Evolutionary conservation across 2,888 invertebrate genomes (phyloP).

Genomic region (Esperia sulphurella): DNA sequence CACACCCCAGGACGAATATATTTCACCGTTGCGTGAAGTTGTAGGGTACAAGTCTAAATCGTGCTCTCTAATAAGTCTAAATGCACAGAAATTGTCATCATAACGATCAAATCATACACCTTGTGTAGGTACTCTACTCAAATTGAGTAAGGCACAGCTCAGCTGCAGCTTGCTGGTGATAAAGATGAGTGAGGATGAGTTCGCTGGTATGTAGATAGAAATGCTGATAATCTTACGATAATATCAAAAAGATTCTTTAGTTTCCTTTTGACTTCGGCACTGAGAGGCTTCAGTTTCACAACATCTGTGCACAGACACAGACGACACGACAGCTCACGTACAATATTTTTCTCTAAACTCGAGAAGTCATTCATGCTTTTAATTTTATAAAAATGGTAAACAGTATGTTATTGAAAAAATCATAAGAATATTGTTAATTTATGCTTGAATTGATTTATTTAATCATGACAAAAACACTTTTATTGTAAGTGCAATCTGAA

Average conservation of each 20-base stretch:
- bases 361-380: slow-evolving; percentile 61
- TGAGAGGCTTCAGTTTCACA: slow-evolving; percentile 65
- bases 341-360: slow-evolving; percentile 64
- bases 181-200: background rate
- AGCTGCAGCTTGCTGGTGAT: too few relatives aligned
- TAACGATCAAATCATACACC: too few relatives aligned
- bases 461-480: slow-evolving; percentile 21
- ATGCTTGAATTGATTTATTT: slow-evolving; percentile 14
- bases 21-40: too few relatives aligned
- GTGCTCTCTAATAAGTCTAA: too few relatives aligned
- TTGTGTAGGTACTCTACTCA: too few relatives aligned
- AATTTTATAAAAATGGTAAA: slow-evolving; percentile 1
- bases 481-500: slow-evolving; percentile 1
- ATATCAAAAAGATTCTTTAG: slow-evolving; percentile 65
- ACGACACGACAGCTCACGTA: slow-evolving; percentile 69
- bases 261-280: slow-evolving; percentile 62
- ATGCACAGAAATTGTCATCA: too few relatives aligned
- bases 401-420: background rate
- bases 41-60: too few relatives aligned
- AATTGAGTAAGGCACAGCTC: too few relatives aligned
- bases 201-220: background rate
- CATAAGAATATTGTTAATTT: background rate
- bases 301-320: slow-evolving; percentile 70
- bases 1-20: too few relatives aligned
- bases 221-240: slow-evolving; percentile 34